Conservation (phyloP, 2,113 vertebrate genomes). For the Theristicus caerulescens region DNA sequence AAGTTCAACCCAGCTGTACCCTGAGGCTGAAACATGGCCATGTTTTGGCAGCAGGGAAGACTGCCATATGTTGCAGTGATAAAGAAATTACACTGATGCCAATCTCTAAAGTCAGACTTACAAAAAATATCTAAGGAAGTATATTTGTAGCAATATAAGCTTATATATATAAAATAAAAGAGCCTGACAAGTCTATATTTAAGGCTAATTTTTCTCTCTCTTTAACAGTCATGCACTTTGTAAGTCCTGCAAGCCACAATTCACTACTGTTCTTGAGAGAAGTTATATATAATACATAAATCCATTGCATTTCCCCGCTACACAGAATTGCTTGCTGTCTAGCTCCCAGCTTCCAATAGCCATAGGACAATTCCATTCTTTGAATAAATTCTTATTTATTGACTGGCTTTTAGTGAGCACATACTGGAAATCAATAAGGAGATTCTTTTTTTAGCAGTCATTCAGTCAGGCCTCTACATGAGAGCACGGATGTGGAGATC, state of each 20-base stretch:
- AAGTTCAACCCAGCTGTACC: slow-evolving; percentile 50
- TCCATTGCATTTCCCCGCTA: background rate
- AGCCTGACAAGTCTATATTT: background rate
- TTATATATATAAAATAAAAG: background rate
- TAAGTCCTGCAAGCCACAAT: background rate
- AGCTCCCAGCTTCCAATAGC: background rate
- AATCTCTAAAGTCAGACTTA: slow-evolving; percentile 29
- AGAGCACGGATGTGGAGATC: background rate
- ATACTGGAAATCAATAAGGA: background rate
- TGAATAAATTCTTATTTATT: background rate
- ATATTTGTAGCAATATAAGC: background rate
- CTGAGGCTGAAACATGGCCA: slow-evolving; percentile 55
- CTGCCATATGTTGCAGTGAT: slow-evolving; percentile 59
- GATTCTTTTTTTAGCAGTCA: slow-evolving; percentile 14
- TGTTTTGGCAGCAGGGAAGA: slow-evolving; percentile 55
- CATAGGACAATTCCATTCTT: background rate
- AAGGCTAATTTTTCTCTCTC: background rate
- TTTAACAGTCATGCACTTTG: background rate
- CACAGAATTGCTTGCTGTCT: background rate
- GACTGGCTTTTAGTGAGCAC: background rate
- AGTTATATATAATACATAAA: background rate
- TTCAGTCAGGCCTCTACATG: background rate
- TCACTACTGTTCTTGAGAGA: background rate
- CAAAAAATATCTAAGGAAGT: background rate
- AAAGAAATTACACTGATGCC: slow-evolving; percentile 43